A percentile compares a stretch with the other conserved stretches of the same genome.
Conservation (phyloP, 2,797 vertebrate species). For the Dallia pectoralis region DNA sequence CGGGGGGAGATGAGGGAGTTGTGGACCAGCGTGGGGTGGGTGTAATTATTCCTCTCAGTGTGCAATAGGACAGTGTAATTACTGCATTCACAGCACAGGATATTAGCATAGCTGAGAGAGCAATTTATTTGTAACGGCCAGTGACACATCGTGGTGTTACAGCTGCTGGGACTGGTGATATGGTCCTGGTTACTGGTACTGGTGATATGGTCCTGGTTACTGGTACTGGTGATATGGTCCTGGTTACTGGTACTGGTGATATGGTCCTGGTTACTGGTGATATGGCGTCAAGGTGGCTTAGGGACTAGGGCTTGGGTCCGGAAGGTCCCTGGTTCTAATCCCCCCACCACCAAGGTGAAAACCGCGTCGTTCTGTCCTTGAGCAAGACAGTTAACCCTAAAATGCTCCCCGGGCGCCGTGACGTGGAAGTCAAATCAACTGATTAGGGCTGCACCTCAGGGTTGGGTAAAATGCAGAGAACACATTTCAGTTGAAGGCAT, state of each 20-base stretch:
- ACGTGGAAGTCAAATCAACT: no score
- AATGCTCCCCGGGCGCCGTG: no score
- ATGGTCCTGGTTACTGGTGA: no score
- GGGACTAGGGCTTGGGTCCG: neutral
- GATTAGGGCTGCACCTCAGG: no score
- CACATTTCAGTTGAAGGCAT: no score
- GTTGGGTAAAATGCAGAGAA: no score
- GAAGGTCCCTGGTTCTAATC: no score
- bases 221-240: conserved; percentile 37
- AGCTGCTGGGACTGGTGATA: conserved; percentile 16
- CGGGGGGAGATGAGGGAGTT: conserved; percentile 15
- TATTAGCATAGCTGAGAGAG: conserved; percentile 62
- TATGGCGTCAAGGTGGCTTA: conserved; percentile 20
- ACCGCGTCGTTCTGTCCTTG: no score
- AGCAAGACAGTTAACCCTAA: no score
- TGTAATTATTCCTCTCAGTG: conserved; percentile 57
- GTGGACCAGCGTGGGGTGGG: conserved; percentile 13
- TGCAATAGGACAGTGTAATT: conserved; percentile 47
- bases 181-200: conserved; percentile 31
- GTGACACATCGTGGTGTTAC: conserved; percentile 47
- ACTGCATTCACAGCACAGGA: conserved; percentile 56
- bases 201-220: conserved; percentile 17
- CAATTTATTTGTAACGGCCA: conserved; percentile 55
- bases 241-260: neutral
- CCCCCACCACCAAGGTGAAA: no score